phyloP scores from a whole-genome alignment of 2,113 vertebrate species.

The Benitochromis conjunctus region DNA sequence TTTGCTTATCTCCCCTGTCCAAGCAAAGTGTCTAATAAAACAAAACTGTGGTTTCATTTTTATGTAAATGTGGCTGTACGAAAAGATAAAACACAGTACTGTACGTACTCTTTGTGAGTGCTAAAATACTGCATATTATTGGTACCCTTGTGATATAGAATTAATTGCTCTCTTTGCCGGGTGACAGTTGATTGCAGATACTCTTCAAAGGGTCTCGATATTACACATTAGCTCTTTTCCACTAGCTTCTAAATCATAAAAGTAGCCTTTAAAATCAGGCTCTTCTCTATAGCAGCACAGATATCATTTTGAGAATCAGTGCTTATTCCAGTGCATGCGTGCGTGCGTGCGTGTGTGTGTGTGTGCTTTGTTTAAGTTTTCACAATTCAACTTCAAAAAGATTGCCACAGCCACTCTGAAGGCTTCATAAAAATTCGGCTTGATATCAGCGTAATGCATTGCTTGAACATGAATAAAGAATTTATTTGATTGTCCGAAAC shows the following conservation, averaged over 20 bases:
- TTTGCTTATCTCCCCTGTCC: neutral
- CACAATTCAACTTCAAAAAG: neutral
- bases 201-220: neutral
- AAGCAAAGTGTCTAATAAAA: neutral
- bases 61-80: neutral
- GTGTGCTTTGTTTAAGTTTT: neutral
- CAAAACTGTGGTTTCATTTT: neutral
- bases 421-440: neutral
- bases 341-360: neutral
- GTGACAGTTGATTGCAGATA: neutral
- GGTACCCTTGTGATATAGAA: neutral
- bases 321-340: neutral
- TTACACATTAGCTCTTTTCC: neutral
- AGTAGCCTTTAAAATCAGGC: slow-evolving; percentile 1
- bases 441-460: neutral
- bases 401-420: neutral
- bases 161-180: neutral
- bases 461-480: neutral
- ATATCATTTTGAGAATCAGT: neutral
- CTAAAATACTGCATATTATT: neutral
- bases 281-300: neutral
- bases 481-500: neutral
- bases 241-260: neutral
- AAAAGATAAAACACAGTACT: neutral
- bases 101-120: neutral